Base-by-base conservation (phyloP, 2,888 invertebrate species). In the Ariolimax columbianus region DNA sequence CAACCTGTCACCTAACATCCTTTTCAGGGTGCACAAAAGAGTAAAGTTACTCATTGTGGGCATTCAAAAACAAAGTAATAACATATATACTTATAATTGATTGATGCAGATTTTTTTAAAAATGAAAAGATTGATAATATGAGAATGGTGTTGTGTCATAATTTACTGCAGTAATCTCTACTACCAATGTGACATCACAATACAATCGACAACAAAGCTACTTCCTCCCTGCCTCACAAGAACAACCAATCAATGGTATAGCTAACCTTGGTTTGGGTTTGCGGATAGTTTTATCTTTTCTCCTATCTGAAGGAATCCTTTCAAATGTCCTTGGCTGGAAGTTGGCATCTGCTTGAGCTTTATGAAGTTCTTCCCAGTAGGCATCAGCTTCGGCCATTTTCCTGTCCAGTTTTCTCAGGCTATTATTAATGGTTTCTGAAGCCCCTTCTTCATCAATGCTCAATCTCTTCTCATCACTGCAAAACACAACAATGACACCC, bases 341-440 rank as follows among this genome's bases (percentile, higher is more conserved):
- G 77, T 88, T 83, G 1, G 87, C 87, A 81, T 88, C 87, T 19
- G 83, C 82, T 43, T 84, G 77, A 26, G 87, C 87, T 82, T 90
- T 89, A 70, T 90, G 89, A 88, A 92, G 90, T 85, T 91, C 91
- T 26, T 86, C 87, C 93, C 93, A 93, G 78, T 90, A 91, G 17
- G 88, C 87, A 47, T 91, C 89, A 55, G 93, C 86, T 82, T 93
- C 91, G 0, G 87, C 87, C 83, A 92, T 89, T 82, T 90, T 91
- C 66, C 90, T 87, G 77, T 92, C 91, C 86, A 93, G 88, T 87
- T 90, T 91, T n/a, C 90, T 86, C 73, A 93, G 88, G 82, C 91
- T 91, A 79, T 86, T 89, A 66, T 89, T 90, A 38, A 93, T 90
- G 43, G 89, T 89, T 38, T 92, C 93, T 11, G 90, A 86, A 11